Evolutionary conservation across 2,113 vertebrate species (phyloP).

Genomic region (Cyprinodon tularosa): DNA sequence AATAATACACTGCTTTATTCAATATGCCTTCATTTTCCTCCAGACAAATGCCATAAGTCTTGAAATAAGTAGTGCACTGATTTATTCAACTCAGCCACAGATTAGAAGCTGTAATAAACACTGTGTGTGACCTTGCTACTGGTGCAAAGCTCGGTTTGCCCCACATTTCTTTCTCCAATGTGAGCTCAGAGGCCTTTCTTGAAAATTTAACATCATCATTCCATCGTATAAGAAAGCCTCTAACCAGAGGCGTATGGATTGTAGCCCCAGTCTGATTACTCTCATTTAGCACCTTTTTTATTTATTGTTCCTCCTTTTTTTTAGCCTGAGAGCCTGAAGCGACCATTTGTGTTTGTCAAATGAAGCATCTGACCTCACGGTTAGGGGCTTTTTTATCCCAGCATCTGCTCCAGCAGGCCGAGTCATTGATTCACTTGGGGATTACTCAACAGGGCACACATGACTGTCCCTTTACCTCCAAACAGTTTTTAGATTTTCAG

Average conservation of each 20-base stretch:
- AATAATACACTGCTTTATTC: conserved; percentile 23
- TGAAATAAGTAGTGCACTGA: conserved; percentile 2
- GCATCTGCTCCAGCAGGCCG: conserved; percentile 39
- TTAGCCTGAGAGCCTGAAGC: conserved; percentile 38
- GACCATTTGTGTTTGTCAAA: conserved; percentile 60
- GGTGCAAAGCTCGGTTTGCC: conserved; percentile 39
- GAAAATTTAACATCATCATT: conserved; percentile 45
- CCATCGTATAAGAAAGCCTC: conserved; percentile 28
- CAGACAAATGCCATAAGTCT: conserved; percentile 18
- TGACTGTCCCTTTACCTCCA: conserved; percentile 2
- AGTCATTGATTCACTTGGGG: conserved; percentile 41
- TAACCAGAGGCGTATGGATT: conserved; percentile 34
- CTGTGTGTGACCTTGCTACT: background rate
- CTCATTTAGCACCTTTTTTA: conserved; percentile 12
- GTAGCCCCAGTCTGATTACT: conserved; percentile 54
- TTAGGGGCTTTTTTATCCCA: conserved; percentile 53
- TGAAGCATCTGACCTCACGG: conserved; percentile 69
- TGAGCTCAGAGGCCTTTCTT: conserved; percentile 25
- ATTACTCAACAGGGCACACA: background rate
- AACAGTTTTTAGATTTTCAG: conserved; percentile 4
- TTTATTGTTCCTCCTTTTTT: background rate
- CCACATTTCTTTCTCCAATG: conserved; percentile 33
- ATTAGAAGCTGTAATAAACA: conserved; percentile 35
- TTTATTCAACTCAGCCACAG: conserved; percentile 33
- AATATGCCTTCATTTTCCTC: conserved; percentile 7